Base-by-base conservation (phyloP, 2,888 invertebrate genomes). In the Andricus curvator region DNA sequence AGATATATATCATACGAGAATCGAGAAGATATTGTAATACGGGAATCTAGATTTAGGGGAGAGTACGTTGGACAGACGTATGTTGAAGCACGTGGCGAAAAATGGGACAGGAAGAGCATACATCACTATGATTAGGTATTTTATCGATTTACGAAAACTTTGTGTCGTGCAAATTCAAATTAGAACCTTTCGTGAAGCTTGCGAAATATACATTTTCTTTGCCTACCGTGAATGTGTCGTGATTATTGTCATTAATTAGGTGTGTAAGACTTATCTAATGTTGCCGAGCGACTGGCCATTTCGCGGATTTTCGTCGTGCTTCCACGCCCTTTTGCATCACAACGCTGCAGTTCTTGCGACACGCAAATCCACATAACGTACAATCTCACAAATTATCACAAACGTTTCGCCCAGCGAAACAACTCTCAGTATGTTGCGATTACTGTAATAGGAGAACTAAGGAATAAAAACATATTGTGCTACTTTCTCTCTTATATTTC, bases 401-500 rank as follows among this genome's bases (percentile, higher is more conserved):
- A 81, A 81, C 78, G 83, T 84, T 81, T 74, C 56, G 74, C 51
- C 56, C 51, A 74, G 56, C 74, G 74, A 56, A 74, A 33, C 74
- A 74, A 74, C 29, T 74, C 29, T 74, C 74, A 74, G 78, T 80
- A 78, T 78, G 70, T 83, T 78, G 81, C 81, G 81, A 84, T 84
- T 83, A 84, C 82, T 89, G 89, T 89, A 89, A 88, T 85, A 85
- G 79, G 83, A 88, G 84, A 87, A 83, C 83, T 87, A 85, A 85
- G 82, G 85, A 89, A 90, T 89, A 90, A 90, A 90, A 82, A 82
- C 74, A 86, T 87, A 90, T 88, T 89, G 86, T 88, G 88, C 87
- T 88, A 87, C 87, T 85, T 85, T 83, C 80, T 84, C 66, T 51
- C 84, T 85, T 84, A 81, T 79, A 70, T 67, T 83, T 78, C 64